Evolutionary conservation across 2,113 vertebrate species (phyloP), one percentile per base, ranked within the genome.

Genomic region (Empidonax alnorum): DNA sequence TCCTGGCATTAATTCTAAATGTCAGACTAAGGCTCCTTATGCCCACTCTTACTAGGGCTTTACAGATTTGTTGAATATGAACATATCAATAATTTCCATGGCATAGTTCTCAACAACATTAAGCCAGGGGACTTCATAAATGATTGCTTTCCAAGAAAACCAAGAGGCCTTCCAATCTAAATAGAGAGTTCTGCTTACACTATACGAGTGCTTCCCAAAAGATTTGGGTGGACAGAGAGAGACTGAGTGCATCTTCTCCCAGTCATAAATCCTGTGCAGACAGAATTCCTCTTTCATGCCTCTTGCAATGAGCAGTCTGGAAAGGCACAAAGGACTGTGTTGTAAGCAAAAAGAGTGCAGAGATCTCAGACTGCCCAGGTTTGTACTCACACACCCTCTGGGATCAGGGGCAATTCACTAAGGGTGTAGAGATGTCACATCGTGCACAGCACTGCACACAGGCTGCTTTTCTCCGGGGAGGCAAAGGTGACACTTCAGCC

Each of bases 51-150:
- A 39, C 8, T 37, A 87, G 30, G 66, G 20, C 30, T 81, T 83
- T 85, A 91, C 63, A 89, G 72, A 83, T 85, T 67, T 9, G 31
- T 81, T 63, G 37, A 89, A 80, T 49, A 49, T 73, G 41, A 67
- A 89, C 71, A 77, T 86, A 81, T 92, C 69, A 87, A 66, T 72
- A 83, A 90, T 95, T 94, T 95, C 75, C 50, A 61, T 76, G 58
- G 66, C 46, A 62, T 27, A 58, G 39, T 62, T 90, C 59, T 91
- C 59, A 91, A 80, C 41, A 90, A 17, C 4, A 0, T 94, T 83
- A 65, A 83, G 56, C 55, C 53, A 16, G 52, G 53, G 41, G 58
- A 65, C 33, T 53, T 94, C 20, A 21, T 39, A 82, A 82, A 31
- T 63, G 39, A 65, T 85, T 8, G 0, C 35, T 42, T 95, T 96